Evolutionary conservation across 1,140 invertebrate genomes (phyloP), one percentile per base, ranked within the genome.

Genomic region (Lepidurus apus): DNA sequence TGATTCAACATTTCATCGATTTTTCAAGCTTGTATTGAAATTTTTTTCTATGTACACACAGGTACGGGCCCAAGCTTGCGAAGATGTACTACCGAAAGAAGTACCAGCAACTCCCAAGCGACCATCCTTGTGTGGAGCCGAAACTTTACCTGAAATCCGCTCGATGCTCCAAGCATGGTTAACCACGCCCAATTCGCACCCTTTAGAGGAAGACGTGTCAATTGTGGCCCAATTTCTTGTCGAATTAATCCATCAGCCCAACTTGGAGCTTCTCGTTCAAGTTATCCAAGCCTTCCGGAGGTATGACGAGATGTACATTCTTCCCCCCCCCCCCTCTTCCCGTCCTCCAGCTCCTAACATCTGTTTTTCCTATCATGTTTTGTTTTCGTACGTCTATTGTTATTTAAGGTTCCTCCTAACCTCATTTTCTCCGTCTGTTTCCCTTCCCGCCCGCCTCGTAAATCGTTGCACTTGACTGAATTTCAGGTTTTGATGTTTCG

Each of bases 91-190:
- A 34, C 10, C 21, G 24, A 44, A 43, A 47, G 43, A 77, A 7
- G 76, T 53, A n/a, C 43, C 42, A 24, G 3, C 21, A 21, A 65
- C 8, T 13, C 53, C 21, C 21, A 13, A 21, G 17, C 17, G 21
- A 65, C 53, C 53, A 6, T 65, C 53, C 21, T 77, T 77, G 24
- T 34, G 76, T 77, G 76, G 76, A 11, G 76, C 76, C 17, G 21
- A 43, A 11, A 53, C 76, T 1, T 47, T 77, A 65, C 76, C 76
- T 7, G 76, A 77, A 45, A 77, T 77, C 26, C 76, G 76, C 9
- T 42, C 26, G 1, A 21, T 77, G n/a, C 42, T 77, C 24, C 43
- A 34, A 4, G 17, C 65, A 47, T 77, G 76, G 76, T 45, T 77
- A 10, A 34, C 44, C 2, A 26, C 76, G 13, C 10, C 43, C 65